Percentiles rank a stretch among this genome's conserved stretches.
Conservation (phyloP, 2,797 vertebrate genomes). For the Octomys mimax region DNA sequence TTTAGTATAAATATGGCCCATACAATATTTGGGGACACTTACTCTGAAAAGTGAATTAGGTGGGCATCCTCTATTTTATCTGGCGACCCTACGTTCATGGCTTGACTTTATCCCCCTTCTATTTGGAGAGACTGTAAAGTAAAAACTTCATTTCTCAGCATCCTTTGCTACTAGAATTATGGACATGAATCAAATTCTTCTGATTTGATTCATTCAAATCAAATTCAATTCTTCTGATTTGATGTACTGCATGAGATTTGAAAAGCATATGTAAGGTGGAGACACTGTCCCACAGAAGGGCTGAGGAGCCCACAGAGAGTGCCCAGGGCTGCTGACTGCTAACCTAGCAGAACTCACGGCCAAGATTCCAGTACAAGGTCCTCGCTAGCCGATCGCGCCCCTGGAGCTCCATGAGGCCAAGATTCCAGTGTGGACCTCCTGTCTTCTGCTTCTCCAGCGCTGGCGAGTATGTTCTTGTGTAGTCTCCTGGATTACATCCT, state of each 20-base stretch:
- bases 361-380: too few relatives aligned
- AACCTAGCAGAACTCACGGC: not conserved
- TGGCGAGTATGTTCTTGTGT: not conserved
- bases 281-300: not conserved
- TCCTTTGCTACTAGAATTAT: slow-evolving; percentile 4
- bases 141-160: slow-evolving; percentile 17
- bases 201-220: too few relatives aligned
- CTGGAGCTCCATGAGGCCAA: not conserved
- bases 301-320: not conserved
- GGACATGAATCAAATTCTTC: not conserved
- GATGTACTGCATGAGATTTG: not conserved
- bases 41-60: not conserved
- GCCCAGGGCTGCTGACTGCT: not conserved
- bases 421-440: not conserved
- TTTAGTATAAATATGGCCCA: not conserved
- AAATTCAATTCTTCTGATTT: not conserved
- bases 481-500: not conserved
- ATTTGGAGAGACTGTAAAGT: not conserved
- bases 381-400: too few relatives aligned
- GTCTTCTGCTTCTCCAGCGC: not conserved
- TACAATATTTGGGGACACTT: not conserved
- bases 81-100: not conserved
- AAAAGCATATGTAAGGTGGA: not conserved
- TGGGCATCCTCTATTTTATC: slow-evolving; percentile 10
- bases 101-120: not conserved